Base-by-base conservation (phyloP, 2,888 invertebrate species). In the Synanthedon myopaeformis region DNA sequence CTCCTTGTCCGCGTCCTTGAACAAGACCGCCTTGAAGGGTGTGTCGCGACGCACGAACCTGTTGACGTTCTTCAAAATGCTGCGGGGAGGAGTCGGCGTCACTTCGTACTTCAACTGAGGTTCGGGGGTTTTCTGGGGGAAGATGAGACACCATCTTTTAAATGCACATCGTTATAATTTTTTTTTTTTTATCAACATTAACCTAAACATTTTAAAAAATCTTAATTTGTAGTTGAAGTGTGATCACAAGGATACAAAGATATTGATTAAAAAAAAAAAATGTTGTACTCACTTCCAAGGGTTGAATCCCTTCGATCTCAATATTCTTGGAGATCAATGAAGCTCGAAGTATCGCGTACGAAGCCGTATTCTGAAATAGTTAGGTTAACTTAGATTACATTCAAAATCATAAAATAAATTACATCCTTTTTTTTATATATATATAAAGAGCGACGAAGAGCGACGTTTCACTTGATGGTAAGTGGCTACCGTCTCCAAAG, bases 341-440 rank as follows among this genome's bases (percentile, higher is more conserved):
- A 0, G 84, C 85, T 3, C 83, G 80, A 23, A 86, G 61, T 73
- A 85, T 85, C 1, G 84, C 85, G 45, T 74, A 77, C 1, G 83
- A 82, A 0, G 81, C 67, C 0, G 69, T 65, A 11, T 62, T 74
- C 84, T 85, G 73, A 1, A 61, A 66, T 52, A 17, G 45, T 1
- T 45, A 13, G 1, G 2, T 6, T 3, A 10, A 13, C 6, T 13
- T 45, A 5, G 2, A 3, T 42, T 11, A 42, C 42, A 42, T 3
- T 0, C n/a, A 42, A 42, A 42, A 42, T 42, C n/a, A 13, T 42
- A 42, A 42, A n/a, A 10, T 42, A n/a, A 13, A 42, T 3, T 42
- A 12, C 6, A 4, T 1, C n/a, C n/a, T 42, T 42, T 42, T 42
- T n/a, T n/a, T n/a, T n/a, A n/a, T n/a, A n/a, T n/a, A 1, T 42